Evolutionary conservation across 2,113 vertebrate genomes (phyloP), one percentile per base, ranked within the genome.

Genomic region (Hystrix brachyura): DNA sequence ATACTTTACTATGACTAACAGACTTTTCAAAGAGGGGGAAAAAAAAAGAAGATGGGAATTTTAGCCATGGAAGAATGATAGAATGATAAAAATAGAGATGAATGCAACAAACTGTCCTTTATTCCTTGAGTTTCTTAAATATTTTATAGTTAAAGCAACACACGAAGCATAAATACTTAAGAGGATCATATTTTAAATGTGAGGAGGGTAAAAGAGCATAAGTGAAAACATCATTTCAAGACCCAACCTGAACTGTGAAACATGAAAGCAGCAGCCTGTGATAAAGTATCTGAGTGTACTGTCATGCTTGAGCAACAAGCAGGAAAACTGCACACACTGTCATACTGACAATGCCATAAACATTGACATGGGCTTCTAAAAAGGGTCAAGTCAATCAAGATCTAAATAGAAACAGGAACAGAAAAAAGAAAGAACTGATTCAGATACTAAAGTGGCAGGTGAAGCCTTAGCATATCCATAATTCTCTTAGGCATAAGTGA

Each of bases 281-380:
- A n/a, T 5, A 2, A 38, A 21, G 25, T 48, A 3, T 1, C 3
- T 34, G 18, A 10, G 46, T 32, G 15, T 1, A 9, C 72, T n/a
- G 9, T 27, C 7, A 9, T 1, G 2, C n/a, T 48, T 10, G 3
- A 34, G 10, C 27, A 21, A 11, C 21, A n/a, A 2, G 48, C 17
- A 10, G 11, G 14, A 38, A 43, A 67, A 4, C 18, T 7, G 4
- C 18, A 29, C 25, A 55, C 43, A 34, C 19, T 43, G 55, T 25
- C 3, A 8, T 1, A 19, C 19, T 34, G n/a, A 51, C 32, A 34
- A n/a, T 1, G 13, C n/a, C 23, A 10, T 2, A 29, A 19, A 17
- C 15, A 51, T 19, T 21, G 14, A 60, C 32, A 38, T 6, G 2
- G 11, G 2, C 38, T 51, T 83, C 65, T 34, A 46, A 34, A 65